These are phyloP conservation scores for Caenorhabditis sp. DNA, from an alignment of 2,888 invertebrate genomes.

Conservation along the genomic window DNA sequence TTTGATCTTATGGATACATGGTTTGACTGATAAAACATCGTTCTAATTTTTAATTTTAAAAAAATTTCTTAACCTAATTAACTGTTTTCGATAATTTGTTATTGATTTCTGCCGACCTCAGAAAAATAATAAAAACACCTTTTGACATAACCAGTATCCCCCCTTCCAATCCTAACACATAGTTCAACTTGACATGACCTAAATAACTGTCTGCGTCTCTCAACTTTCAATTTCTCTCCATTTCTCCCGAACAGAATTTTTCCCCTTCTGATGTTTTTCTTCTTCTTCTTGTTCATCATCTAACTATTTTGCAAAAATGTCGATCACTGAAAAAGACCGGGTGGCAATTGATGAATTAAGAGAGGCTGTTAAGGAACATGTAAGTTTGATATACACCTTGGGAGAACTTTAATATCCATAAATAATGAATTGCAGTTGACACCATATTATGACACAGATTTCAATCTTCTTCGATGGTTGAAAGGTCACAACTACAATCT, in stretches of 20 bases:
- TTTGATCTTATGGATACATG: too few relatives aligned
- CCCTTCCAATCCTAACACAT: not conserved
- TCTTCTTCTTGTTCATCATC: not conserved
- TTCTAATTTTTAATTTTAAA: too few relatives aligned
- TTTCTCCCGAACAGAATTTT: constrained; percentile 3
- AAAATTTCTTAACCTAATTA: too few relatives aligned
- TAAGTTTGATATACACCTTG: constrained; percentile 23
- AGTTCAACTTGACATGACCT: not conserved
- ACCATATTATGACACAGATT: constrained; percentile 63
- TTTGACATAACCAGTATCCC: too few relatives aligned
- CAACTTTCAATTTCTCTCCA: not conserved
- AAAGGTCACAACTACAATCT: constrained; percentile 58
- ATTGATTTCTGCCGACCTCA: too few relatives aligned
- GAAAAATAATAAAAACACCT: too few relatives aligned
- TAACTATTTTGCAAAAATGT: constrained; percentile 19
- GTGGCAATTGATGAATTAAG: constrained; percentile 53
- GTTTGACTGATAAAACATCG: too few relatives aligned
- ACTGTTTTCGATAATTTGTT: too few relatives aligned
- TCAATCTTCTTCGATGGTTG: constrained; percentile 60
- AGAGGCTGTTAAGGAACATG: constrained; percentile 50
- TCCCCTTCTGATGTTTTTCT: not conserved
- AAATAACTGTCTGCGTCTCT: constrained; percentile 4
- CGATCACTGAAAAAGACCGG: constrained; percentile 47
- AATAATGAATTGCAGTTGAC: constrained; percentile 47
- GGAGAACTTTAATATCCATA: not conserved